Conservation (phyloP, 2,888 invertebrate species). For the Scaptomyza parva region DNA sequence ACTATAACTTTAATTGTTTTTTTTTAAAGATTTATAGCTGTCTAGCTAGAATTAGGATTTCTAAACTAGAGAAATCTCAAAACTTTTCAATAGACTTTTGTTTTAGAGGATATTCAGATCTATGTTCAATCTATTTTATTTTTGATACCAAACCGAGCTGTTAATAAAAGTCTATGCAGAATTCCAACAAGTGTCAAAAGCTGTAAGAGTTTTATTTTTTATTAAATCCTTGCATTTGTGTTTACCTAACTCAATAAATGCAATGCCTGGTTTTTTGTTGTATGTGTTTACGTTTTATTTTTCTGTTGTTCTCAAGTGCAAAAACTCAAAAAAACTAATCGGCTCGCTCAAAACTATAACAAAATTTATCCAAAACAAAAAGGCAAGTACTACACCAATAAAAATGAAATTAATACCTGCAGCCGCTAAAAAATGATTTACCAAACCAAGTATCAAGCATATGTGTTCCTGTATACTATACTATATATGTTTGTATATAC, state of each 20-base stretch:
- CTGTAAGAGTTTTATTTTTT: not conserved
- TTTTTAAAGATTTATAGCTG: not conserved
- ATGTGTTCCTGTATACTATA: constrained; percentile 33
- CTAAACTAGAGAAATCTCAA: not conserved
- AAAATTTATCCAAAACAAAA: constrained; percentile 6
- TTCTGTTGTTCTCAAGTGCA: constrained; percentile 53
- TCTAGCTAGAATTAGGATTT: not conserved
- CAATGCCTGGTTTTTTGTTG: constrained; percentile 26
- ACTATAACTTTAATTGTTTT: not conserved
- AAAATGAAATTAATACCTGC: constrained; percentile 22
- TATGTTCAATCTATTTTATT: too few species aligned
- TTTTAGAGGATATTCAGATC: not conserved
- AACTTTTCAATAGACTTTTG: not conserved
- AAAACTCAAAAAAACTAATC: constrained; percentile 57
- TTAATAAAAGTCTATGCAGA: not conserved
- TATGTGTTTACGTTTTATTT: constrained; percentile 30
- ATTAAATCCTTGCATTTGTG: constrained; percentile 26
- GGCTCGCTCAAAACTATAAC: constrained; percentile 49
- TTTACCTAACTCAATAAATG: constrained; percentile 28
- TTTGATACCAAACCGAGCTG: too few species aligned
- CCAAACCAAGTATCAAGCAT: constrained; percentile 6
- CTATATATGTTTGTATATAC: constrained; percentile 17
- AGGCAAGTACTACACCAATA: constrained; percentile 14
- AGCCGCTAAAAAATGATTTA: constrained; percentile 34
- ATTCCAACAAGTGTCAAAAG: not conserved